Evolutionary conservation across 2,113 vertebrate species (phyloP).

Genomic region (Phocoena sinus): DNA sequence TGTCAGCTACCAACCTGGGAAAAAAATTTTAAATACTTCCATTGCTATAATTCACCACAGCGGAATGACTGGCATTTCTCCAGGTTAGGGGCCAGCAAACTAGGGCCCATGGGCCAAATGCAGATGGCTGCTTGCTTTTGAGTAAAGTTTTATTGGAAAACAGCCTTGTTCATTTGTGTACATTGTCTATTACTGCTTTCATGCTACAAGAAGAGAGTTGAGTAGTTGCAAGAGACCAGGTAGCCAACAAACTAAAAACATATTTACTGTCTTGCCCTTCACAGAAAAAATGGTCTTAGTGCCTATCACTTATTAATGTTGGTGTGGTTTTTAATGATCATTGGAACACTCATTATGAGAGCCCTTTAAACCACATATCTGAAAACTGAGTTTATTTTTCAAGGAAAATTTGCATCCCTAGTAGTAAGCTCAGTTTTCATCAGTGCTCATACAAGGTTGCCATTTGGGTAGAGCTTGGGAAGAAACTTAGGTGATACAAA

Average conservation of each 20-base stretch:
- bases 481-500: not conserved
- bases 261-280: not conserved
- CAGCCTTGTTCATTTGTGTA: not conserved
- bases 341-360: not conserved
- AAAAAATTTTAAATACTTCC: not conserved
- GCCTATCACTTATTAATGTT: not conserved
- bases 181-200: not conserved
- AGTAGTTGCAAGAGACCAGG: not conserved
- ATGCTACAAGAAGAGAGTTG: not conserved
- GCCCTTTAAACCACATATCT: not conserved
- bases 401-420: not conserved
- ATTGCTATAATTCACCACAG: not conserved
- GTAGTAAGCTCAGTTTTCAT: not conserved
- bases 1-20: not conserved
- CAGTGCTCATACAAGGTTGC: not conserved
- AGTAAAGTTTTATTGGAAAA: constrained; percentile 25
- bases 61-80: not conserved
- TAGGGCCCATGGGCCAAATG: not conserved
- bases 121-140: not conserved
- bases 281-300: not conserved
- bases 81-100: not conserved
- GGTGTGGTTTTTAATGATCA: not conserved
- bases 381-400: not conserved
- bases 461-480: not conserved
- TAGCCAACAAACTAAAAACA: not conserved